Evolutionary conservation across 2,113 vertebrate species (phyloP).

Genomic region (Calyptomena viridis): DNA sequence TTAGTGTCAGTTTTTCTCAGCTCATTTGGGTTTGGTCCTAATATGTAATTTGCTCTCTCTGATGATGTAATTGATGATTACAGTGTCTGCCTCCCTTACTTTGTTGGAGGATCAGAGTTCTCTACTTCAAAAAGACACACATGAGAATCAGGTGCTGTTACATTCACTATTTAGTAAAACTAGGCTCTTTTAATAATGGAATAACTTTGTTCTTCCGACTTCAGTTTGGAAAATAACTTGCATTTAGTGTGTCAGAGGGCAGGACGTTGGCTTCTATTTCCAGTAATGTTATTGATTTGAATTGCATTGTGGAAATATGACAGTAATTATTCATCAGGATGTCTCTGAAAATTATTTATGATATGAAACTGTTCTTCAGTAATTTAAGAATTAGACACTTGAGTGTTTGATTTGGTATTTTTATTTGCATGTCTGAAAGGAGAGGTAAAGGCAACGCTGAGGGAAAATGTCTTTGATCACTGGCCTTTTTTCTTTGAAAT

Average conservation of each 20-base stretch:
- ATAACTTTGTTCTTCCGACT: background rate
- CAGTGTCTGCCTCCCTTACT: background rate
- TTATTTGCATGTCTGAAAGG: background rate
- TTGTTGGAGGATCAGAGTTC: conserved; percentile 29
- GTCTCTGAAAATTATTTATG: background rate
- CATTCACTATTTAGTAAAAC: background rate
- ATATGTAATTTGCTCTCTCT: conserved; percentile 37
- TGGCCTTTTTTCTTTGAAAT: background rate
- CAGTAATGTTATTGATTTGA: conserved; percentile 3
- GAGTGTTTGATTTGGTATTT: background rate
- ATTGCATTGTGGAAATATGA: background rate
- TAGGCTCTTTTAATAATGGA: background rate
- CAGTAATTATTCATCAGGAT: conserved; percentile 4
- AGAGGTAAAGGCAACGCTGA: fast-evolving
- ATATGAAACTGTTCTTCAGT: background rate
- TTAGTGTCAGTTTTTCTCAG: background rate
- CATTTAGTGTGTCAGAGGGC: background rate
- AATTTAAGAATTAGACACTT: background rate
- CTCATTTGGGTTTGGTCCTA: background rate
- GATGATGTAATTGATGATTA: conserved; percentile 37
- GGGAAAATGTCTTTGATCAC: background rate
- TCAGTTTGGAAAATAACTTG: background rate
- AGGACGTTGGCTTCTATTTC: background rate
- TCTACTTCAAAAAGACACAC: conserved; percentile 19
- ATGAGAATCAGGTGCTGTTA: conserved; percentile 12